Evolutionary conservation across 2,797 vertebrate genomes (phyloP).

Genomic region (Sebastolobus altivelis): DNA sequence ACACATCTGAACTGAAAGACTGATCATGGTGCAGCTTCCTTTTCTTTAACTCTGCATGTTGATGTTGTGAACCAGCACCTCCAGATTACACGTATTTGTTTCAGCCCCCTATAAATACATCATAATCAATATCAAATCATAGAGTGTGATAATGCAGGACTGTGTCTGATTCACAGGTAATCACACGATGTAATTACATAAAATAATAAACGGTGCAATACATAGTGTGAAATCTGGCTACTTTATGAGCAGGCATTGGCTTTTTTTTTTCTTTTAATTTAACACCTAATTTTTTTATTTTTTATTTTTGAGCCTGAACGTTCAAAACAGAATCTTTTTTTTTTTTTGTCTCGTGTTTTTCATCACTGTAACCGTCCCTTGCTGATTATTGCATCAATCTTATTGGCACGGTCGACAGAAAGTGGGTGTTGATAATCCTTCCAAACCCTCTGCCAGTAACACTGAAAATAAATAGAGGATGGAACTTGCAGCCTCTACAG

Average conservation of each 20-base stretch:
- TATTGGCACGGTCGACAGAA: slow-evolving; percentile 62
- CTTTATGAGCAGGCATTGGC: background rate
- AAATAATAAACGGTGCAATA: slow-evolving; percentile 28
- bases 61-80: background rate
- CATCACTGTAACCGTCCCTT: slow-evolving; percentile 34
- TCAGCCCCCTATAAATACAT: background rate
- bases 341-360: slow-evolving; percentile 36
- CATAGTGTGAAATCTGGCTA: slow-evolving; percentile 16
- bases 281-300: background rate
- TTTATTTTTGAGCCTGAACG: background rate
- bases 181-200: slow-evolving; percentile 27
- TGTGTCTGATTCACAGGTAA: slow-evolving; percentile 40
- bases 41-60: background rate
- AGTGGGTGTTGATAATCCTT: slow-evolving; percentile 78
- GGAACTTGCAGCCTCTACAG: slow-evolving; percentile 60
- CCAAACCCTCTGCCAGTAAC: slow-evolving; percentile 73
- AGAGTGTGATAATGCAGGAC: slow-evolving; percentile 9
- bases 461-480: slow-evolving; percentile 64
- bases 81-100: slow-evolving; percentile 4
- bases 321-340: slow-evolving; percentile 11
- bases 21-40: background rate
- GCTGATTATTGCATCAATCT: slow-evolving; percentile 65
- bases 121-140: slow-evolving; percentile 56
- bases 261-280: slow-evolving; percentile 10
- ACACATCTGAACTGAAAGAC: background rate